Evolutionary conservation across 2,113 vertebrate genomes (phyloP).

Genomic region (Burhinus bistriatus): DNA sequence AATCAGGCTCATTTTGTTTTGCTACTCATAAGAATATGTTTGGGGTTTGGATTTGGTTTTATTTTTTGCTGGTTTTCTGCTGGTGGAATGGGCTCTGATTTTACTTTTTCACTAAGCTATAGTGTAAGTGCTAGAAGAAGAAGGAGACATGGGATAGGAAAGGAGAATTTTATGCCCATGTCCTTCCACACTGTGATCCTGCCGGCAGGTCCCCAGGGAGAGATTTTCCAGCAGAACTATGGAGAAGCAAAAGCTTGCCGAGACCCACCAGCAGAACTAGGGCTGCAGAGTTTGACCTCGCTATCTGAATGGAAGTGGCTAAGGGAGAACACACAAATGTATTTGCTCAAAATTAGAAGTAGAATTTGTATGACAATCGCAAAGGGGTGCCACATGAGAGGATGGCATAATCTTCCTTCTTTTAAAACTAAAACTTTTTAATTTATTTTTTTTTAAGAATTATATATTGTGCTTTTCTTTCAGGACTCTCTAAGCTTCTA

Average conservation of each 20-base stretch:
- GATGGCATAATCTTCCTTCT: not conserved
- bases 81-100: not conserved
- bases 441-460: not conserved
- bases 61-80: not conserved
- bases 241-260: not conserved
- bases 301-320: not conserved
- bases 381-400: not conserved
- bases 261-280: not conserved
- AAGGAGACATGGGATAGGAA: not conserved
- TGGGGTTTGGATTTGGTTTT: not conserved
- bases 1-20: not conserved
- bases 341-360: not conserved
- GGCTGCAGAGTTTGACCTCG: not conserved
- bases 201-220: not conserved
- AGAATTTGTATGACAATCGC: not conserved
- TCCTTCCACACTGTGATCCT: not conserved
- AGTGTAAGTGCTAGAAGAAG: not conserved
- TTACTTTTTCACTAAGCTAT: not conserved
- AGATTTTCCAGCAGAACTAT: not conserved
- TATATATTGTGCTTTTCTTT: not conserved
- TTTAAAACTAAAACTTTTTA: slow-evolving; percentile 1
- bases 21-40: not conserved
- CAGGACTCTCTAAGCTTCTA: not conserved
- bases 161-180: not conserved
- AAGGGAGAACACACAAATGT: not conserved